These are phyloP conservation scores for Ataeniobius toweri DNA, from an alignment of 2,797 vertebrate species.

Conservation along the genomic window DNA sequence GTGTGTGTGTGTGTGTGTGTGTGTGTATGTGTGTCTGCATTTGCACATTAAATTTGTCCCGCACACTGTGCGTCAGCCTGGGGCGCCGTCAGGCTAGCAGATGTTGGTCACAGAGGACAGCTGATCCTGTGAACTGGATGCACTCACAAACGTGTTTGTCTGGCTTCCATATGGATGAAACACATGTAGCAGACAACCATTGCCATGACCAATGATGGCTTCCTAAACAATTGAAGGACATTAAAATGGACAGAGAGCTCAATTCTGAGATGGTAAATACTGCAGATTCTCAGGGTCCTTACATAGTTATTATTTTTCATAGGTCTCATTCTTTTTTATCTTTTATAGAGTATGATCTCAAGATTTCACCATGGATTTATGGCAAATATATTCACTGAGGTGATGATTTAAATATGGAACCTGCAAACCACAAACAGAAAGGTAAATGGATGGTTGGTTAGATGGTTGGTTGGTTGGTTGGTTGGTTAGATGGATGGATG, in stretches of 20 bases:
- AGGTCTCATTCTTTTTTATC: neutral
- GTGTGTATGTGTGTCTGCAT: slow-evolving; percentile 40
- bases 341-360: neutral
- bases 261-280: neutral
- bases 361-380: neutral
- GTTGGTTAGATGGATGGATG: too few relatives aligned
- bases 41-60: slow-evolving; percentile 31
- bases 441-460: neutral
- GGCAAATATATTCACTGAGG: neutral
- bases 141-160: slow-evolving; percentile 68
- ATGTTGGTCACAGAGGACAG: slow-evolving; percentile 78
- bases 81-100: slow-evolving; percentile 69
- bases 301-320: too few relatives aligned
- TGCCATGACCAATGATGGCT: slow-evolving; percentile 40
- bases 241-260: neutral
- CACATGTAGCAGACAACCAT: slow-evolving; percentile 52
- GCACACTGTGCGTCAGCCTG: slow-evolving; percentile 40
- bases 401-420: neutral
- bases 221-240: slow-evolving; percentile 4
- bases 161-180: slow-evolving; percentile 70
- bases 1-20: neutral
- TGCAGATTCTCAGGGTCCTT: neutral
- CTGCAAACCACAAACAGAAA: neutral
- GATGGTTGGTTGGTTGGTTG: too few relatives aligned
- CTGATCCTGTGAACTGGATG: slow-evolving; percentile 72